Conservation (phyloP, 1,140 invertebrate species). For the Dendrolimus kikuchii region DNA sequence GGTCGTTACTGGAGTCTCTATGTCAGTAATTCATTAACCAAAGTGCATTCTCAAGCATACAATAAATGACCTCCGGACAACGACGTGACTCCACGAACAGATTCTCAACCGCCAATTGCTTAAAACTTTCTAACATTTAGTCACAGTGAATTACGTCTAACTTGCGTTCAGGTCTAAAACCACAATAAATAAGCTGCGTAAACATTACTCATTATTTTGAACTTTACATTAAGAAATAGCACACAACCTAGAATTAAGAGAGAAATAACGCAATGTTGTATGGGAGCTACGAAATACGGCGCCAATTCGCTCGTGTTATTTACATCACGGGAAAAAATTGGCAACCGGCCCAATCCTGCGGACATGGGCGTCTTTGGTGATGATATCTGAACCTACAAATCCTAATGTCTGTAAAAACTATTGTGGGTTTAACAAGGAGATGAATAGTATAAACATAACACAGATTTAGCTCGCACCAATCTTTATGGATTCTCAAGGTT, state of each 20-base stretch:
- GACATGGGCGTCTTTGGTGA: constrained; percentile 20
- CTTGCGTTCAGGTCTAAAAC: neutral
- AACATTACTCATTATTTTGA: neutral
- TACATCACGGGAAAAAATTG: constrained; percentile 54
- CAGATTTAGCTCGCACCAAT: too few species aligned
- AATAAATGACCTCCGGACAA: constrained; percentile 32
- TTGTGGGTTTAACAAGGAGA: constrained; percentile 19
- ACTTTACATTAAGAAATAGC: constrained; percentile 9
- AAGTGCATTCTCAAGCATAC: constrained; percentile 37
- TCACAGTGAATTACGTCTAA: too few species aligned
- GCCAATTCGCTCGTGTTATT: constrained; percentile 51
- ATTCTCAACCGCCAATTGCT: neutral
- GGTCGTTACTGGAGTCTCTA: constrained; percentile 24
- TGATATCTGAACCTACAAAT: constrained; percentile 22
- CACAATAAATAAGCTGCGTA: constrained; percentile 1
- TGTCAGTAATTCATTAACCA: constrained; percentile 38
- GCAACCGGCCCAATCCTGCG: constrained; percentile 32
- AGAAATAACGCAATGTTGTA: constrained; percentile 29
- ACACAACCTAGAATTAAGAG: constrained; percentile 21
- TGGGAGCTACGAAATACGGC: constrained; percentile 18
- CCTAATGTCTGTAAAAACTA: constrained; percentile 25
- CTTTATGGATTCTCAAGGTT: too few species aligned
- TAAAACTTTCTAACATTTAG: constrained; percentile 24
- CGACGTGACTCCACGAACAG: too few species aligned
- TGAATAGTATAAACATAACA: neutral